These are phyloP conservation scores for Amphimedon queenslandica DNA, from an alignment of 37 sponge, comb jelly and placozoan species.

Conservation along the genomic window DNA sequence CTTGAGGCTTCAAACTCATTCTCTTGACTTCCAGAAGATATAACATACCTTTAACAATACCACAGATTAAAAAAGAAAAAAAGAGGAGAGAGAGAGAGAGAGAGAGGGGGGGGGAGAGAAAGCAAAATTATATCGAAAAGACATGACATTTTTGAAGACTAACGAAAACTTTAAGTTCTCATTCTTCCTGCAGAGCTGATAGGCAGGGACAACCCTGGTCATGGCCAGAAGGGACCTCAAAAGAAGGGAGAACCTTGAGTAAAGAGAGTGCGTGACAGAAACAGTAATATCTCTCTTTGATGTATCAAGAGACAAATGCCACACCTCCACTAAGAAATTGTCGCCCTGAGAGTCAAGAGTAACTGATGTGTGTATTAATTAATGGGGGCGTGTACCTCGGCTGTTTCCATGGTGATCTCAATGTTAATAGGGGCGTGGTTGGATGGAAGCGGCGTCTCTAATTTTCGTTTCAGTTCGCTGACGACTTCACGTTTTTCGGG, in stretches of 20 bases:
- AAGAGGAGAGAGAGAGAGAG: constrained; percentile 8
- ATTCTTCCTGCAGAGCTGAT: constrained; percentile 40
- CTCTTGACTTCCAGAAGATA: no score
- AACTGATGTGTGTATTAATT: neutral
- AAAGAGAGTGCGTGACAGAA: constrained; percentile 56
- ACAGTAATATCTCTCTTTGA: constrained; percentile 46
- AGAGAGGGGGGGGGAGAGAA: constrained; percentile 13
- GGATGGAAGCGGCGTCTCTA: constrained; percentile 44
- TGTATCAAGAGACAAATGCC: constrained; percentile 49
- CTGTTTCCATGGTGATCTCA: constrained; percentile 67
- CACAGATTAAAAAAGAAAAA: neutral
- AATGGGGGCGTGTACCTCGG: constrained; percentile 37
- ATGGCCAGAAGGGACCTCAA: constrained; percentile 65
- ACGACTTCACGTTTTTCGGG: constrained; percentile 53
- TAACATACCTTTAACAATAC: neutral
- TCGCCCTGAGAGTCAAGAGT: constrained; percentile 24
- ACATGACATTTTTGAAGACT: neutral
- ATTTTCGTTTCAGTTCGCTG: constrained; percentile 45
- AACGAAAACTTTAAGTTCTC: constrained; percentile 52
- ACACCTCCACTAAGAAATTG: constrained; percentile 55
- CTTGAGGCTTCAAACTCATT: no score
- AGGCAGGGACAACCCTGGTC: constrained; percentile 64
- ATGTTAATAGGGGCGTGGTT: constrained; percentile 43
- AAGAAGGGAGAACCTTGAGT: constrained; percentile 67
- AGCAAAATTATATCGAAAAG: neutral